Evolutionary conservation across 2,888 invertebrate genomes (phyloP).

Genomic region (Germaria angustata): DNA sequence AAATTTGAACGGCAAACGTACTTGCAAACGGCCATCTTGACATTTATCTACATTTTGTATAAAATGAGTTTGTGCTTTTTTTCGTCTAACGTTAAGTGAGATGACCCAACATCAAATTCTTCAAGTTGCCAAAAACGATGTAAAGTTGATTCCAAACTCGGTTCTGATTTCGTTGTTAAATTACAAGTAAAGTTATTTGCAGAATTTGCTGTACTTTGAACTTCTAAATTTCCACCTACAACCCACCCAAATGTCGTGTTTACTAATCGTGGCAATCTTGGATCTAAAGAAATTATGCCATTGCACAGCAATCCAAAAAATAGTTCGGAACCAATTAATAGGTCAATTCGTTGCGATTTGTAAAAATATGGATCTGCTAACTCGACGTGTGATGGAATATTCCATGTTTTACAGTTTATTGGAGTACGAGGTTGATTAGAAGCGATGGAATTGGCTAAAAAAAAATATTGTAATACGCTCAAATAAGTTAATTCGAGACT

Average conservation of each 20-base stretch:
- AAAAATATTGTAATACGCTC: too few relatives aligned
- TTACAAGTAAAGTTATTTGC: neutral
- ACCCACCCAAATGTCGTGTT: neutral
- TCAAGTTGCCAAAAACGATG: neutral
- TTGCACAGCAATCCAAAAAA: neutral
- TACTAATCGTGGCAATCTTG: neutral
- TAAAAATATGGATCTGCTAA: neutral
- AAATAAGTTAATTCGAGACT: too few relatives aligned
- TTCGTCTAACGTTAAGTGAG: neutral
- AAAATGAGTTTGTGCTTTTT: neutral
- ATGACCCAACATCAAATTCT: neutral
- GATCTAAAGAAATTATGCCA: neutral
- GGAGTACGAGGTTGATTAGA: too few relatives aligned
- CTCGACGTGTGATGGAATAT: neutral
- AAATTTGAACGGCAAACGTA: neutral
- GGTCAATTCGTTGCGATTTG: neutral
- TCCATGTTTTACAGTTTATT: too few relatives aligned
- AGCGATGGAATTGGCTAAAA: too few relatives aligned
- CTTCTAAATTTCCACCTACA: neutral
- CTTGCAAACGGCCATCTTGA: neutral
- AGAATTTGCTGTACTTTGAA: neutral
- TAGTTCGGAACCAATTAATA: neutral
- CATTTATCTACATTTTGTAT: neutral
- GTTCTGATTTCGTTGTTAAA: neutral
- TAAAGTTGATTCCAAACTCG: neutral